Conservation (phyloP, 2,888 invertebrate species). For the Hemistola chrysoprasaria region DNA sequence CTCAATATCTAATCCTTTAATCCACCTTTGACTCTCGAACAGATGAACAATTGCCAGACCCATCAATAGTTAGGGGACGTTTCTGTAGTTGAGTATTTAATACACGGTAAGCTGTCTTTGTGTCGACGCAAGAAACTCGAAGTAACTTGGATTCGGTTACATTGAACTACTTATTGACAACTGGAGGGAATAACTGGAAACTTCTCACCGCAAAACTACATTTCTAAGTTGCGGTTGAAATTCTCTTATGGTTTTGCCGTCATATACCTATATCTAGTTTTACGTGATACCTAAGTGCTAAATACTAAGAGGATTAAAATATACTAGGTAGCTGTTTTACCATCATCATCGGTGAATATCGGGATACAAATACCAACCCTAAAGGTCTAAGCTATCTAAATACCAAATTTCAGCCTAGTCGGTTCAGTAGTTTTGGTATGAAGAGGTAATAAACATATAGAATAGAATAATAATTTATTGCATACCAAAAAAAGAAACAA, state of each 20-base stretch:
- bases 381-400: too few relatives aligned
- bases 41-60: conserved; percentile 8
- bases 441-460: too few relatives aligned
- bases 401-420: too few relatives aligned
- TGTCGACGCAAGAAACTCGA: conserved; percentile 34
- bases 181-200: conserved; percentile 20
- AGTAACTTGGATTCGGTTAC: conserved; percentile 34
- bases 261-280: conserved; percentile 3
- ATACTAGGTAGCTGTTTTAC: too few relatives aligned
- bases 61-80: conserved; percentile 23
- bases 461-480: too few relatives aligned
- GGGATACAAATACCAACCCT: too few relatives aligned
- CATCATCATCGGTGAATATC: too few relatives aligned
- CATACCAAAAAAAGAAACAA: too few relatives aligned
- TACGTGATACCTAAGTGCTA: neutral
- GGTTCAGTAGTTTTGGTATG: too few relatives aligned
- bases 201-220: conserved; percentile 30
- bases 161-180: conserved; percentile 25
- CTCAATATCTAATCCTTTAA: conserved; percentile 8
- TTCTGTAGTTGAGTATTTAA: conserved; percentile 37
- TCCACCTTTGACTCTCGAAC: neutral
- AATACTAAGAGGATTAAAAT: too few relatives aligned
- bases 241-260: conserved; percentile 1
- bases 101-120: conserved; percentile 40
- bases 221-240: conserved; percentile 12